Base-by-base conservation (phyloP, 1,140 invertebrate species). In the Orchestia grillus region DNA sequence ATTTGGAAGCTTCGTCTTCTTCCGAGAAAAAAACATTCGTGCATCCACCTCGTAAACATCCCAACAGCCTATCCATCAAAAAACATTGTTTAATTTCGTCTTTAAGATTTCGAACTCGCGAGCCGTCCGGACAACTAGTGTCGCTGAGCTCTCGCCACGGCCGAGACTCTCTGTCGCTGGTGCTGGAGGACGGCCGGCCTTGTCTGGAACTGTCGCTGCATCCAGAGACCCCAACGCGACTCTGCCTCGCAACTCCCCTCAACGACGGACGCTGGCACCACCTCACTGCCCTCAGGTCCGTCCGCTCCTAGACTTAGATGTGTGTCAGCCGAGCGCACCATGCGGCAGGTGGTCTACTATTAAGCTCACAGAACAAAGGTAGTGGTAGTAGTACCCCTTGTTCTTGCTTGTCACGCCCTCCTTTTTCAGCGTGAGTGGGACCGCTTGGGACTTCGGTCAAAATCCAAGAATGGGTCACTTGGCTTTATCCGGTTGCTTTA, bases 231-330 rank as follows among this genome's bases (percentile, higher is more conserved):
- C 92, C 92, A 44, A 11, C 40, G 92, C 43, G 92, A 19, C 96
- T 96, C 6, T 96, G 96, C 45, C 96, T 96, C 16, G 40, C 44
- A 42, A 44, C 90, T 53, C 23, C 44, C 11, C 43, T 96, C 62
- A 96, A 96, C 57, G 96, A 96, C 45, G 96, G 96, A 15, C 42
- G 44, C n/a, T 96, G 96, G 96, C 96, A 96, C 96, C 41, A 36
- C n/a, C 8, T 96, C 23, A 42, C 44, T 36, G 87, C 87, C 36
- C 44, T 57, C 62, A 96, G 96, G 96, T 96, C 11, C 6, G 62
- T 42, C 4, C 88, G 4, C 43, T 42, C 36, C 28, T 8, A 42
- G 42, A 23, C 0, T 3, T 19, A 44, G 6, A 41, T 43, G 15
- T 42, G 36, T 23, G 3, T 42, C 4, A 44, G 41, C 15, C 88